Evolutionary conservation across 2,113 vertebrate genomes (phyloP).

Genomic region (Candoia aspera): DNA sequence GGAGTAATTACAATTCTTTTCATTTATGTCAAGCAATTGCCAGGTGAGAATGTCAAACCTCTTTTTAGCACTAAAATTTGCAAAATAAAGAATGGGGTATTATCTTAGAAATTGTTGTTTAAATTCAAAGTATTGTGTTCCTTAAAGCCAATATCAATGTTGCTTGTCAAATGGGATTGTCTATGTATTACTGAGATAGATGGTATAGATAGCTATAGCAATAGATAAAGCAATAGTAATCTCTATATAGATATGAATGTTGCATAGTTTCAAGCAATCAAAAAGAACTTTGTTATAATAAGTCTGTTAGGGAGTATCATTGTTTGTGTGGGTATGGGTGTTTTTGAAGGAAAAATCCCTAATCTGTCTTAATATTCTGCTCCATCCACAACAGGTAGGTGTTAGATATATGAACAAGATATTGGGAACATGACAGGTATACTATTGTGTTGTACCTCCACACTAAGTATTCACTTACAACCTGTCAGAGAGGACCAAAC

Average conservation of each 20-base stretch:
- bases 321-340: neutral
- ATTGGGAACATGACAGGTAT: neutral
- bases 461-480: neutral
- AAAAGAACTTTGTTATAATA: neutral
- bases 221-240: neutral
- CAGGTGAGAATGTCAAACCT: slow-evolving; percentile 26
- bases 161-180: accelerated
- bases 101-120: neutral
- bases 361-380: neutral
- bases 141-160: slow-evolving; percentile 13
- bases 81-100: slow-evolving; percentile 15
- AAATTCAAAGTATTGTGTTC: slow-evolving; percentile 1
- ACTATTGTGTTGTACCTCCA: neutral
- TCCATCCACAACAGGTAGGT: neutral
- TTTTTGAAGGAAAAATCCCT: neutral
- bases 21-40: slow-evolving; percentile 44
- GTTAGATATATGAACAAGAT: neutral
- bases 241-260: neutral
- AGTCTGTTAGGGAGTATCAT: neutral
- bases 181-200: neutral
- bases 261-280: neutral
- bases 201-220: neutral
- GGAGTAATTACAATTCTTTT: slow-evolving; percentile 52
- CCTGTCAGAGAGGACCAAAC: neutral
- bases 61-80: slow-evolving; percentile 6